phyloP scores from a whole-genome alignment of 2,797 vertebrate genomes.

The Pithecia hirsuta region DNA sequence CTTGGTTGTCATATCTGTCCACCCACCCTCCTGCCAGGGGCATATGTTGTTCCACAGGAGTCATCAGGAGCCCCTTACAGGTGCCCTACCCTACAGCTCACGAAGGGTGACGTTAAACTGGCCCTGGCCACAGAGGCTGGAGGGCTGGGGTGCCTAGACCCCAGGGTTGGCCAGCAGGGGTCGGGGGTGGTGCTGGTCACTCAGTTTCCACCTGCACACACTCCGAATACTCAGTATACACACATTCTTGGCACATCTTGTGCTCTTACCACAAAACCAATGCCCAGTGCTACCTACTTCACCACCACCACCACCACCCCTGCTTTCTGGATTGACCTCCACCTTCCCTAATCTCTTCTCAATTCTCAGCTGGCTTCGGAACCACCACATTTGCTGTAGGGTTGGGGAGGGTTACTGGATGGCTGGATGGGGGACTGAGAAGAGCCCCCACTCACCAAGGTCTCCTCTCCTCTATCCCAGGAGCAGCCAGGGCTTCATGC shows the following conservation, averaged over 20 bases:
- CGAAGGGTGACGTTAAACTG: not conserved
- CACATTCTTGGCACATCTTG: constrained; percentile 28
- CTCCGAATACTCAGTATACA: constrained; percentile 25
- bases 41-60: not conserved
- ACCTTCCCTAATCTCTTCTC: not conserved
- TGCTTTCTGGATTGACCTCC: not conserved
- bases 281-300: not conserved
- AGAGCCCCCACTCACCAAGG: constrained; percentile 3
- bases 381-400: not conserved
- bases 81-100: not conserved
- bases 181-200: not conserved
- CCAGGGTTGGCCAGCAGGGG: not conserved
- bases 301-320: not conserved
- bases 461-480: constrained; percentile 82
- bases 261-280: not conserved
- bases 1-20: not conserved
- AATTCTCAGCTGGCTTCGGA: not conserved
- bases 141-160: not conserved
- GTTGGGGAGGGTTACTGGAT: too few relatives aligned
- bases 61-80: not conserved
- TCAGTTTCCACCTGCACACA: not conserved
- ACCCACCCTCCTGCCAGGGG: not conserved
- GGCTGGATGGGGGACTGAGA: not conserved
- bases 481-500: constrained; percentile 99
- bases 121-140: not conserved